phyloP scores from a whole-genome alignment of 2,113 vertebrate species.

The Galemys pyrenaicus region DNA sequence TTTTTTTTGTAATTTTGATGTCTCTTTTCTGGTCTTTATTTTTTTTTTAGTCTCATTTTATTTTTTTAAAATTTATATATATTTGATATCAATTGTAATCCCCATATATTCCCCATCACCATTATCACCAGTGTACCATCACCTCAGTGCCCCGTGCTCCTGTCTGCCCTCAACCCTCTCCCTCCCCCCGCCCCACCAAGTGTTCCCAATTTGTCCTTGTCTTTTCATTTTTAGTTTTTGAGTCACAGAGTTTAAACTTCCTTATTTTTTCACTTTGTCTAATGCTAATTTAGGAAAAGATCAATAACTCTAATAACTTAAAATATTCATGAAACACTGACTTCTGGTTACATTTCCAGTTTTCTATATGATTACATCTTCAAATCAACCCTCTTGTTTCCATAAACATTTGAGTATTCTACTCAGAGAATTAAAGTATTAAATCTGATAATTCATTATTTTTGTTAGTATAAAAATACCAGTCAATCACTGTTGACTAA shows the following conservation, averaged over 20 bases:
- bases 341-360: background rate
- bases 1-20: no score
- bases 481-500: background rate
- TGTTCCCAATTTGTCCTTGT: no score
- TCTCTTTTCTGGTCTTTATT: no score
- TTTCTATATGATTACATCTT: background rate
- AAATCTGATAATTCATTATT: background rate
- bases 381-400: background rate
- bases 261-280: background rate
- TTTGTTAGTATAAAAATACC: background rate
- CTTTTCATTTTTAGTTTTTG: no score
- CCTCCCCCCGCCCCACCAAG: no score
- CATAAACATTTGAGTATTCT: background rate
- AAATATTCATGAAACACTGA: background rate
- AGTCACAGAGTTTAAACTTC: background rate
- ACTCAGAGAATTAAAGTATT: background rate
- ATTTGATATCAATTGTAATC: no score
- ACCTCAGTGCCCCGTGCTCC: no score
- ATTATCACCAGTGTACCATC: no score
- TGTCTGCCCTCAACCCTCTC: no score
- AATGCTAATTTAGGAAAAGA: background rate
- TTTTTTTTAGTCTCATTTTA: no score
- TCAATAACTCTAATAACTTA: background rate
- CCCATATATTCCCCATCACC: no score
- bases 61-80: no score